Conservation (phyloP, 1,140 invertebrate genomes). For the Lasioglossum baleicum region DNA sequence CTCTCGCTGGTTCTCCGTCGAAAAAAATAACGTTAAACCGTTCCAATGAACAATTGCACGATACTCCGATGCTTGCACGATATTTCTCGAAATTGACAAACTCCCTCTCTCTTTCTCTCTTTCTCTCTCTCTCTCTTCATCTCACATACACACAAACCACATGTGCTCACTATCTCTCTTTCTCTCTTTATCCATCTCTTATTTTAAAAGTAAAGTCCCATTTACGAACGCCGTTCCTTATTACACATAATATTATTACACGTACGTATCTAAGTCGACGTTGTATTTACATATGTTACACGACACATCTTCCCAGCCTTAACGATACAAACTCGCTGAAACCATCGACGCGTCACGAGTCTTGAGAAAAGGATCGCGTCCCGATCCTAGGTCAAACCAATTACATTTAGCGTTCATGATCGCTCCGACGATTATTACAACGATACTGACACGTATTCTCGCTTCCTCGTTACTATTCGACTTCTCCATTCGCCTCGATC, state of each 20-base stretch:
- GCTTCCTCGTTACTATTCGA: too few species aligned
- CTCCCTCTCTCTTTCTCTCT: not conserved
- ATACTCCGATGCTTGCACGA: not conserved
- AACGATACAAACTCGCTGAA: not conserved
- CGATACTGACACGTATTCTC: not conserved
- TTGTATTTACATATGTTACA: constrained; percentile 50
- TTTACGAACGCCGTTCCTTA: constrained; percentile 4
- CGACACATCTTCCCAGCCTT: constrained; percentile 1
- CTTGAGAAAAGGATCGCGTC: not conserved
- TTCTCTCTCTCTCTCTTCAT: not conserved
- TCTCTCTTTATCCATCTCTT: not conserved
- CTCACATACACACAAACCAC: not conserved
- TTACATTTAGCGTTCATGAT: not conserved
- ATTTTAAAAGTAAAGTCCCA: constrained; percentile 3
- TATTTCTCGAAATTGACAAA: not conserved
- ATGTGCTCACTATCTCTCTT: not conserved
- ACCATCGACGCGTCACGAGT: not conserved
- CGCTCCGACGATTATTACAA: not conserved
- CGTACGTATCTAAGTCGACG: constrained; percentile 17
- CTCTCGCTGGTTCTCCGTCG: not conserved
- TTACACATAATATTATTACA: constrained; percentile 18
- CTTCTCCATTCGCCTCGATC: too few species aligned
- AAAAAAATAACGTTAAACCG: not conserved
- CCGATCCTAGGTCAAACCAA: not conserved
- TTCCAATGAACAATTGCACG: constrained; percentile 10